Evolutionary conservation across 2,113 vertebrate species (phyloP).

Genomic region (Hydropotes inermis): DNA sequence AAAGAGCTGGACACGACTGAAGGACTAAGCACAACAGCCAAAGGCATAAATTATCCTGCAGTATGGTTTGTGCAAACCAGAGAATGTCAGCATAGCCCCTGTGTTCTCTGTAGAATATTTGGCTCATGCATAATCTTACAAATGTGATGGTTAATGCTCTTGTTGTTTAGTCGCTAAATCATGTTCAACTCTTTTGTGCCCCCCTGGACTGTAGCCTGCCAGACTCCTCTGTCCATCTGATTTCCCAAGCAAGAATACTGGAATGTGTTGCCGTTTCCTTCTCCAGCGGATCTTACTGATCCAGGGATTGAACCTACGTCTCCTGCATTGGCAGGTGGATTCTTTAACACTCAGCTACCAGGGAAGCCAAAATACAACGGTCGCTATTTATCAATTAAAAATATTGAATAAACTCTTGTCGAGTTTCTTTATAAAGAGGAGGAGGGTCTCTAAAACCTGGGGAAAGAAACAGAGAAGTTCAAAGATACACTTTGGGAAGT

Average conservation of each 20-base stretch:
- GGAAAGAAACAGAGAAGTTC: neutral
- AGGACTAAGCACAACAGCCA: neutral
- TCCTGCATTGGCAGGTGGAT: neutral
- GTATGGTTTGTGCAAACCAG: neutral
- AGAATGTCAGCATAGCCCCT: neutral
- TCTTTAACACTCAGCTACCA: neutral
- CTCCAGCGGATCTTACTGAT: neutral
- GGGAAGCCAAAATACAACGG: neutral
- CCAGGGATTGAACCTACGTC: neutral
- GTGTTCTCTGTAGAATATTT: neutral
- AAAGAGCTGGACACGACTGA: neutral
- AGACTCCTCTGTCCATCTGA: neutral
- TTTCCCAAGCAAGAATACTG: neutral
- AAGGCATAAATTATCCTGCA: neutral
- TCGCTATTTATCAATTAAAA: neutral
- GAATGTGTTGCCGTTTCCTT: neutral
- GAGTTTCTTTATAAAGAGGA: neutral
- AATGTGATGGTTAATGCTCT: neutral
- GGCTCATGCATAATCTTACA: neutral
- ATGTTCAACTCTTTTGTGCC: neutral
- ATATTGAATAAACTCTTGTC: neutral
- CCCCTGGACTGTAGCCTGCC: neutral
- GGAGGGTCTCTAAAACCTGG: neutral
- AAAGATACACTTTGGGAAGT: neutral
- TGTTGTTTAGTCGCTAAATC: neutral